phyloP scores from a whole-genome alignment of 2,797 vertebrate species.

The Chrysocyon brachyurus region DNA sequence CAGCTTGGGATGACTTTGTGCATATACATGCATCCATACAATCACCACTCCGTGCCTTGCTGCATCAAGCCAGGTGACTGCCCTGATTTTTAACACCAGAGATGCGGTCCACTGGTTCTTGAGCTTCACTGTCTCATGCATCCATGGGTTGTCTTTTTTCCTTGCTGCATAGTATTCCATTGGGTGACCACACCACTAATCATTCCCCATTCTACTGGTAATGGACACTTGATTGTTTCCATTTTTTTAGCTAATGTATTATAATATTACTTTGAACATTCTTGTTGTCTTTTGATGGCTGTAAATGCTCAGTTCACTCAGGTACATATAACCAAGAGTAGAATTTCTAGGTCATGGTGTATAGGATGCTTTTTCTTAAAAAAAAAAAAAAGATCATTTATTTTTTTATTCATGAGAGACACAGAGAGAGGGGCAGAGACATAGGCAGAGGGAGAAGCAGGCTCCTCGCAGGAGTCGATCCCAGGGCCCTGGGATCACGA shows the following conservation, averaged over 20 bases:
- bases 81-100: too few relatives aligned
- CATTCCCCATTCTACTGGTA: background rate
- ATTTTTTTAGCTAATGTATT: background rate
- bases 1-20: background rate
- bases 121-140: fast-evolving
- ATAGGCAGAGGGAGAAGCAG: too few relatives aligned
- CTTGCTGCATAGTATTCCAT: background rate
- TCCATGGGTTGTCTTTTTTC: background rate
- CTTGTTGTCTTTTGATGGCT: background rate
- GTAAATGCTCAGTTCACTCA: background rate
- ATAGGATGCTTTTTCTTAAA: background rate
- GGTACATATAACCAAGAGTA: background rate
- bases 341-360: background rate
- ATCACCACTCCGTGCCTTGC: background rate
- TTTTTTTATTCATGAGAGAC: too few relatives aligned
- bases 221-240: background rate
- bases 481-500: too few relatives aligned
- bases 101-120: fast-evolving
- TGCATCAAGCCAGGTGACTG: background rate
- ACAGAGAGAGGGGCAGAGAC: too few relatives aligned
- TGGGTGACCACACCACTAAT: fast-evolving
- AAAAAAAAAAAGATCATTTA: too few relatives aligned
- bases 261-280: background rate
- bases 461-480: too few relatives aligned
- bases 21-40: fast-evolving